These are phyloP conservation scores for Polyergus mexicanus DNA, from an alignment of 1,140 invertebrate species.

Conservation along the genomic window DNA sequence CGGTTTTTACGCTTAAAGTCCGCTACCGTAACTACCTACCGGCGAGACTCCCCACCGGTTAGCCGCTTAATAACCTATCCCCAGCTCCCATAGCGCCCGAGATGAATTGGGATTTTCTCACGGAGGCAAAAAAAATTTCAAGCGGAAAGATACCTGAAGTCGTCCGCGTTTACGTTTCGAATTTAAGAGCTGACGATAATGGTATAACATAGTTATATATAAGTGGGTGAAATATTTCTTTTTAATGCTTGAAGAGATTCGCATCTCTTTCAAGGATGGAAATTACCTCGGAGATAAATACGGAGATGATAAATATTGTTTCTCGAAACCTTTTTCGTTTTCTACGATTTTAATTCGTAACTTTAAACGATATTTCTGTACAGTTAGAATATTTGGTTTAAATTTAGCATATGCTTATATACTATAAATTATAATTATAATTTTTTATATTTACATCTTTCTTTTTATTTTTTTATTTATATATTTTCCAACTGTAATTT, in stretches of 20 bases:
- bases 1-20: conserved; percentile 49
- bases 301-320: neutral
- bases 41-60: conserved; percentile 64
- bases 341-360: neutral
- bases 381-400: no score
- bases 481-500: no score
- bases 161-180: conserved; percentile 1
- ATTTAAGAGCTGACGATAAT: conserved; percentile 25
- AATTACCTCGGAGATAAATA: conserved; percentile 16
- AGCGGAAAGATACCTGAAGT: neutral
- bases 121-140: conserved; percentile 16
- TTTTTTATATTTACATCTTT: no score
- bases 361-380: neutral
- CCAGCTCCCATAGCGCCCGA: neutral
- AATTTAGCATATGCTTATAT: no score
- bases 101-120: conserved; percentile 46
- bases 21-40: conserved; percentile 41
- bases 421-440: no score
- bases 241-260: neutral
- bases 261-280: neutral
- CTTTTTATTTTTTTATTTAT: no score
- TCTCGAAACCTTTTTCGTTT: neutral
- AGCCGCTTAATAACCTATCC: conserved; percentile 73
- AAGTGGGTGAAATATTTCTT: conserved; percentile 13
- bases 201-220: neutral